Evolutionary conservation across 2,113 vertebrate species (phyloP), one percentile per base, ranked within the genome.

Genomic region (Crotophaga sulcirostris): DNA sequence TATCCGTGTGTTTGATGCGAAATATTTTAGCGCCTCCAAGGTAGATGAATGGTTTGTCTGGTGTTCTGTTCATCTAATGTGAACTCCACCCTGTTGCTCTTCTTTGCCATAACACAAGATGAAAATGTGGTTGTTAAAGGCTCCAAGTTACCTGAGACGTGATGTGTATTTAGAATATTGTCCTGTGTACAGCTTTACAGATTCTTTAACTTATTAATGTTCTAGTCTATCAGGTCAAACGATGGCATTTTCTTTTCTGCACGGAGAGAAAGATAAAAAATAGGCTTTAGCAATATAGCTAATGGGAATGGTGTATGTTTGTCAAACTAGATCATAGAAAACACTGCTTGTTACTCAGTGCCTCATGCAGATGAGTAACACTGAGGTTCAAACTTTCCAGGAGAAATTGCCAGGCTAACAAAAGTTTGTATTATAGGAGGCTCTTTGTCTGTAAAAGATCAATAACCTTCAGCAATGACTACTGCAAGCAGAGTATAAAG

Each of bases 381-480:
- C 4, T 25, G 55, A 40, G 44, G 54, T 58, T 84, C 67, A 67
- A 64, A 40, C 55, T 89, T 94, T 90, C 89, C 75, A 72, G 72
- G 68, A 96, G 81, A 87, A 95, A 67, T 86, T 77, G 58, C 76
- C 74, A 49, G 87, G 59, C 90, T 97, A 96, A 93, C 72, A 78
- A 28, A 72, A 82, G 59, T 75, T 13, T 81, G 34, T 94, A 47
- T 93, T 97, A 84, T 85, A 62, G 83, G 86, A 92, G 72, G 47
- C 84, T 78, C 73, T 96, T 96, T 95, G 82, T 79, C 60, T 93
- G 79, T 89, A 93, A 72, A 95, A 97, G 75, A 96, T 97, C 93
- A 88, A 90, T 97, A 94, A 44, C 21, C 49, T 91, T 55, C 76
- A 80, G 79, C 86, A 91, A 45, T 85, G 93, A 89, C 56, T 94